Evolutionary conservation across 2,113 vertebrate genomes (phyloP), one percentile per base, ranked within the genome.

Genomic region (Microtus montanus): DNA sequence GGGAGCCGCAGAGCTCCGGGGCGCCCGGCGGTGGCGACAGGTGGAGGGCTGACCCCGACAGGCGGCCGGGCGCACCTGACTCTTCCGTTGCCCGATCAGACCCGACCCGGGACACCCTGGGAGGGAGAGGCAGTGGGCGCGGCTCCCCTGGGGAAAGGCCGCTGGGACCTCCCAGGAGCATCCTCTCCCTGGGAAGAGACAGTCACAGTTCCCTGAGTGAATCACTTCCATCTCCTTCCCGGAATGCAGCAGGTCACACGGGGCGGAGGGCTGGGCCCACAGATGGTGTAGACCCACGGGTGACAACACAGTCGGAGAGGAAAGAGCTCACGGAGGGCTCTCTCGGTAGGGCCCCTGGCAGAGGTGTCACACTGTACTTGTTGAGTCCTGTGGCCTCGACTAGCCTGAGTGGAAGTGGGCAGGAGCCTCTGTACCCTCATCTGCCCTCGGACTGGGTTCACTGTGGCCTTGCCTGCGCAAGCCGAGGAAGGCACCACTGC

Each of bases 201-300:
- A 96, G 95, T 96, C 97, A 97, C 83, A 83, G 96, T 77, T 95
- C 94, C 94, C 95, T 33, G 87, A 84, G 95, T 97, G 97, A 97
- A 97, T 97, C 97, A 98, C 85, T 96, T 93, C 96, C 97, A 97
- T 52, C 92, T 86, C 77, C 85, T 97, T 95, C 94, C 95, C 94
- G 96, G 96, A 97, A 96, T 74, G 84, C 94, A 0, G 71, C 89
- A 8, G 93, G 66, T 96, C 96, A 84, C 93, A 94, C 90, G 93
- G 90, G 95, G 54, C 13, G 30, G 74, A 90, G 85, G 92, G 90
- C 79, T 68, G 93, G 88, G 78, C 52, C 74, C 5, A 15, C 84
- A 6, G 70, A 64, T 91, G 49, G 44, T 66, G 33, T 2, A 35
- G 86, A 91, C 87, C 52, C 90, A 41, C 7, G 3, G 52, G 88